Conservation (phyloP, 2,888 invertebrate species). For the Thelaira solivaga region DNA sequence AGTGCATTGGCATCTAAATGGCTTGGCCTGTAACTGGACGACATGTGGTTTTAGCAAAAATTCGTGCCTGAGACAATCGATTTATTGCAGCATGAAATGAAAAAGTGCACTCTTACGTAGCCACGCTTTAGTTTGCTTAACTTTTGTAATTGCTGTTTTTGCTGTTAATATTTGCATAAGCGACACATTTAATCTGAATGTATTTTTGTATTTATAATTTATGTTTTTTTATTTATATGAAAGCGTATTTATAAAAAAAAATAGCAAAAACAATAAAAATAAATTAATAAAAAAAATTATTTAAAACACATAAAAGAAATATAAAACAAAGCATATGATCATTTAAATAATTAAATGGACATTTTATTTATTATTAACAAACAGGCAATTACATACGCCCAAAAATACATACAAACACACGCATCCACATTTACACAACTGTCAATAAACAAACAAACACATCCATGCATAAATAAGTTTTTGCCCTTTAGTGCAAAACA, state of each 20-base stretch:
- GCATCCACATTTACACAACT: background rate
- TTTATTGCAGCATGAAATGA: too few species aligned
- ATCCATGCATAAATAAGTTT: too few species aligned
- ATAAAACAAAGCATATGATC: constrained; percentile 17
- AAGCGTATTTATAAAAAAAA: background rate
- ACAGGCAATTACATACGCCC: background rate
- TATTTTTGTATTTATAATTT: constrained; percentile 2
- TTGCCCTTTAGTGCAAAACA: too few species aligned
- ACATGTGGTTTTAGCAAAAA: too few species aligned
- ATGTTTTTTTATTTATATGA: background rate
- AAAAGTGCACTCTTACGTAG: too few species aligned
- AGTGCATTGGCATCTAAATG: too few species aligned
- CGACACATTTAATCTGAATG: constrained; percentile 35
- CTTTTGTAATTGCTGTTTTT: background rate
- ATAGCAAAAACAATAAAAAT: background rate
- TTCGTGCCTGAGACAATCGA: too few species aligned
- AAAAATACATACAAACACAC: background rate
- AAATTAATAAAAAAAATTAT: constrained; percentile 22
- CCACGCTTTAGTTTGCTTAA: too few species aligned
- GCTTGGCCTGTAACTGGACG: too few species aligned
- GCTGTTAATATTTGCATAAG: constrained; percentile 14
- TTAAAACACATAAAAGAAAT: constrained; percentile 33
- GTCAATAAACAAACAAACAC: background rate
- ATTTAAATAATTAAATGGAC: constrained; percentile 56
- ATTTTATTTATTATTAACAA: constrained; percentile 48